A percentile compares a stretch with the other conserved stretches of the same genome.
Conservation (phyloP, 92 coral and sea anemone species). For the Chrysogorgia sp. region DNA sequence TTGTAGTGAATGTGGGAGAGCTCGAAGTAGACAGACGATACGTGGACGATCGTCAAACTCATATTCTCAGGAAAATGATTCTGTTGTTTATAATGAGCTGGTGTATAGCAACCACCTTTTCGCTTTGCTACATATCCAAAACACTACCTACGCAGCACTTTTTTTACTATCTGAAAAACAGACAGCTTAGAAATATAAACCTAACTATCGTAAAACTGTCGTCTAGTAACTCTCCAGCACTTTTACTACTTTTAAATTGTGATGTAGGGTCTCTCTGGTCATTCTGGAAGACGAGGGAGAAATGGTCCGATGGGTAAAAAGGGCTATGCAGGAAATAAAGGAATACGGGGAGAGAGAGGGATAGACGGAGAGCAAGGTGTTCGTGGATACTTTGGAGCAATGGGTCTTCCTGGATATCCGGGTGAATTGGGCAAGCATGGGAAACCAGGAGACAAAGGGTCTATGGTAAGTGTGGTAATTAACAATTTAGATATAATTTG, state of each 20-base stretch:
- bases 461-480: slow-evolving; percentile 2
- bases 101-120: too few species aligned
- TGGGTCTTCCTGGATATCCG: slow-evolving; percentile 9
- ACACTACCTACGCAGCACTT: too few species aligned
- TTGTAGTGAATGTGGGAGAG: too few species aligned
- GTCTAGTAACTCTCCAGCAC: not conserved
- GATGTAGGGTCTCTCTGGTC: slow-evolving; percentile 26
- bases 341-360: slow-evolving; percentile 30
- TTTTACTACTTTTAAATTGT: not conserved
- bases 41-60: too few species aligned
- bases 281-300: slow-evolving; percentile 29
- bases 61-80: too few species aligned
- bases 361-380: slow-evolving; percentile 20
- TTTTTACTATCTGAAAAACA: too few species aligned
- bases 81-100: too few species aligned
- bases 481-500: not conserved
- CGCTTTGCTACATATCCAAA: too few species aligned
- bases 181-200: too few species aligned
- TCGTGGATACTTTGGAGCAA: slow-evolving; percentile 18
- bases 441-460: slow-evolving; percentile 17
- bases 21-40: too few species aligned
- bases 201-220: not conserved
- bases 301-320: slow-evolving; percentile 11
- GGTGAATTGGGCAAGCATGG: slow-evolving; percentile 7
- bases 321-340: slow-evolving; percentile 12